Evolutionary conservation across 2,797 vertebrate species (phyloP).

Genomic region (Cryptoblepharus egeriae): DNA sequence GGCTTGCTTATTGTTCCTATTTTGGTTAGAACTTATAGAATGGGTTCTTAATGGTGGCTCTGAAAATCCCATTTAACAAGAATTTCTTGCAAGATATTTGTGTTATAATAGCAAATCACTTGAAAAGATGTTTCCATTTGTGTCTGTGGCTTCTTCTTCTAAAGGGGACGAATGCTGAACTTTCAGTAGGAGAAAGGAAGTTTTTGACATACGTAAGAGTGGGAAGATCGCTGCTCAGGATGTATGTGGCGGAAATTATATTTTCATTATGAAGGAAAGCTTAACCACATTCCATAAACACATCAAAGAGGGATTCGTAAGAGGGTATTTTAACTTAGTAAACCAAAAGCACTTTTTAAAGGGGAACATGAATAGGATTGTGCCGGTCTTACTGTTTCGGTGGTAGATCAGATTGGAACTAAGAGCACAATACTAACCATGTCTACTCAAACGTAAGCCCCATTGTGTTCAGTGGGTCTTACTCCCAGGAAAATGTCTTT

Average conservation of each 20-base stretch:
- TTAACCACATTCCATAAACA: slow-evolving; percentile 33
- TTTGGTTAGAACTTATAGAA: background rate
- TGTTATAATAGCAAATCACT: slow-evolving; percentile 51
- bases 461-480: too few species aligned
- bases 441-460: too few species aligned
- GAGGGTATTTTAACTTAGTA: background rate
- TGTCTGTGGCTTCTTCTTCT: slow-evolving; percentile 57
- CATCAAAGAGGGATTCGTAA: slow-evolving; percentile 8
- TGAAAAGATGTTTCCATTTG: slow-evolving; percentile 53
- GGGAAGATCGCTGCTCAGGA: slow-evolving; percentile 55
- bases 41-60: background rate
- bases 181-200: slow-evolving; percentile 61
- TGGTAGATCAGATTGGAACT: too few species aligned
- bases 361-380: background rate
- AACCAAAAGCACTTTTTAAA: background rate
- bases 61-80: background rate
- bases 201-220: slow-evolving; percentile 35
- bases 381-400: too few species aligned
- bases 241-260: slow-evolving; percentile 49
- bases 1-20: background rate
- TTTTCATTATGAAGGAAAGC: slow-evolving; percentile 52
- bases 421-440: too few species aligned
- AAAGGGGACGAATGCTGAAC: slow-evolving; percentile 53
- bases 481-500: too few species aligned
- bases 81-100: background rate